Conservation (phyloP, 2,888 invertebrate genomes). For the Parnassius apollo region DNA sequence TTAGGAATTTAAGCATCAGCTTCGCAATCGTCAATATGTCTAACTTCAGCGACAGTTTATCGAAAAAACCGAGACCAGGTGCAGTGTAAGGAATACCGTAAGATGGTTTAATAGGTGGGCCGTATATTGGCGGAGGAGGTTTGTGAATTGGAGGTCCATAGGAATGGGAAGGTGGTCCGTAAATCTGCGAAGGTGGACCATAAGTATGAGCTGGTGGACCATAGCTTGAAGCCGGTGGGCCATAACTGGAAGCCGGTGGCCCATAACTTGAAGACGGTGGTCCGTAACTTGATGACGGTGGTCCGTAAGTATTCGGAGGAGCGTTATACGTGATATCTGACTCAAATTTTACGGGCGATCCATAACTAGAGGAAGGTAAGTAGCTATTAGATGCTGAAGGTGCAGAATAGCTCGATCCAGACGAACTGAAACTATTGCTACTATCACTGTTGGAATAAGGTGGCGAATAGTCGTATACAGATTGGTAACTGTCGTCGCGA, state of each 20-base stretch:
- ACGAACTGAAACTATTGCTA: conserved; percentile 46
- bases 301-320: conserved; percentile 57
- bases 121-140: conserved; percentile 60
- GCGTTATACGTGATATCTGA: conserved; percentile 59
- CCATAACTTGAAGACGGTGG: conserved; percentile 56
- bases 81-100: conserved; percentile 82
- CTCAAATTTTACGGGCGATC: conserved; percentile 55
- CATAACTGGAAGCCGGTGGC: conserved; percentile 54
- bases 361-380: conserved; percentile 54
- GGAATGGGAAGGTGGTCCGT: conserved; percentile 64
- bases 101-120: conserved; percentile 68
- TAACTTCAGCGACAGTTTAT: conserved; percentile 85
- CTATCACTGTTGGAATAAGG: conserved; percentile 58
- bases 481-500: conserved; percentile 67
- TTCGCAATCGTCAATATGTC: conserved; percentile 88
- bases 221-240: conserved; percentile 61
- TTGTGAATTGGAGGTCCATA: conserved; percentile 65
- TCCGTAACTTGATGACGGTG: conserved; percentile 53
- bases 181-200: conserved; percentile 62
- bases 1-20: conserved; percentile 86
- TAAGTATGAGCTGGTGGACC: conserved; percentile 66
- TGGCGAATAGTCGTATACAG: conserved; percentile 69
- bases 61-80: conserved; percentile 78
- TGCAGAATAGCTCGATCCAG: conserved; percentile 44
- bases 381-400: conserved; percentile 43